Evolutionary conservation across 2,797 vertebrate genomes (phyloP).

Genomic region (Scolopax rusticola): DNA sequence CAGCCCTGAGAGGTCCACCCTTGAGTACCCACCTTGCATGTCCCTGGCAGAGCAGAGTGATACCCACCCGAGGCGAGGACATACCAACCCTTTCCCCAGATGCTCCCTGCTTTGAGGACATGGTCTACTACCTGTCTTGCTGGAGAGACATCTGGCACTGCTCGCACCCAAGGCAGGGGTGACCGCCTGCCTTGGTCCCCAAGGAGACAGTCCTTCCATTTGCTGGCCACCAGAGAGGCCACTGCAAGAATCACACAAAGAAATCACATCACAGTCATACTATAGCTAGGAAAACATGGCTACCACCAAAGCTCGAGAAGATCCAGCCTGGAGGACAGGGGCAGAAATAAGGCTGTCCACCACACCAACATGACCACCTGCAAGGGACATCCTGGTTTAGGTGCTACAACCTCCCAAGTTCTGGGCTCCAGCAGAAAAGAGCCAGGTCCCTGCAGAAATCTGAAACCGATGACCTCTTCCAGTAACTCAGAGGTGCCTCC

Average conservation of each 20-base stretch:
- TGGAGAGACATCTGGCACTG: background rate
- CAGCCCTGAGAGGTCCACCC: background rate
- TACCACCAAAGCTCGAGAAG: background rate
- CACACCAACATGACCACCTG: background rate
- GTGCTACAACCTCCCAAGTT: background rate
- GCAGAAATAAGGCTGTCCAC: background rate
- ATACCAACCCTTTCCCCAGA: too few species aligned
- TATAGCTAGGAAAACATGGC: background rate
- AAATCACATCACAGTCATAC: rapidly evolving
- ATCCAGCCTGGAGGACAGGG: background rate
- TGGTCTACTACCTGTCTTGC: too few species aligned
- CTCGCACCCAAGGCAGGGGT: background rate
- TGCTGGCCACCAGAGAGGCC: too few species aligned
- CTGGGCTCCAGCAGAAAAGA: background rate
- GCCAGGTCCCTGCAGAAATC: background rate
- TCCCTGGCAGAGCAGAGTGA: background rate
- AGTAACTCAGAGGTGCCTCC: background rate
- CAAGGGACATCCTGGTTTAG: background rate
- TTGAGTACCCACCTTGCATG: rapidly evolving
- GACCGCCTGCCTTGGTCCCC: background rate
- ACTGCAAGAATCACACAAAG: too few species aligned
- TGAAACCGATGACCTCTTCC: too few species aligned
- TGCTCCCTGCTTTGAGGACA: background rate
- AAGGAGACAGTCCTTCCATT: too few species aligned
- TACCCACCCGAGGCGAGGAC: rapidly evolving